Conservation (phyloP, 2,113 vertebrate species). For the Buteo buteo region DNA sequence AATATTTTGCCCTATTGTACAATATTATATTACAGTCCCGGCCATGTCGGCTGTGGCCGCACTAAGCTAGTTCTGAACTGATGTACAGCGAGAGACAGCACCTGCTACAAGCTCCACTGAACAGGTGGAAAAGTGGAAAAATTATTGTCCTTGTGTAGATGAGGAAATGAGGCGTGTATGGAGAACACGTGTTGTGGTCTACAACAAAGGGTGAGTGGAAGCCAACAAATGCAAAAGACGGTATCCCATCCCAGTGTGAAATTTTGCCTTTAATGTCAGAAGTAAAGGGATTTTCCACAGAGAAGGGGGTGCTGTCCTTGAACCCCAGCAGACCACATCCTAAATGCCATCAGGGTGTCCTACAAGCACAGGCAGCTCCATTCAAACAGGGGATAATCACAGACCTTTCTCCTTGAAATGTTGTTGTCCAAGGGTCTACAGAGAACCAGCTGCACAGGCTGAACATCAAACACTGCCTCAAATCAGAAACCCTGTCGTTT, state of each 20-base stretch:
- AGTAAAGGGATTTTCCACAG: background rate
- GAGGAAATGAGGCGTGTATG: background rate
- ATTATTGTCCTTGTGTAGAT: rapidly evolving
- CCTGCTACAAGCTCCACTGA: background rate
- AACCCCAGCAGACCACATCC: background rate
- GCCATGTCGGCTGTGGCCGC: no score
- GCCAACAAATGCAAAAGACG: rapidly evolving
- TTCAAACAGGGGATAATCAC: background rate
- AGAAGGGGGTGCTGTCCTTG: background rate
- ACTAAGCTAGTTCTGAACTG: background rate
- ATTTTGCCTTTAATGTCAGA: background rate
- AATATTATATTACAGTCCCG: background rate
- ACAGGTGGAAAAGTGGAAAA: background rate
- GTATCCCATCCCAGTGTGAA: rapidly evolving
- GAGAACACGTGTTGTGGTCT: background rate
- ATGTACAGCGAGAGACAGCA: background rate
- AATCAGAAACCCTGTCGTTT: background rate
- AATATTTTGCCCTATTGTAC: background rate
- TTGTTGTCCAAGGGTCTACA: background rate
- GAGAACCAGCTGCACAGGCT: background rate
- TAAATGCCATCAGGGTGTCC: background rate
- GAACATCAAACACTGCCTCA: background rate
- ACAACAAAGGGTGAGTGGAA: background rate
- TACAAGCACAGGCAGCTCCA: background rate
- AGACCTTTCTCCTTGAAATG: background rate